Base-by-base conservation (phyloP, 2,888 invertebrate genomes). In the Imbricaverruca yamaguchii region DNA sequence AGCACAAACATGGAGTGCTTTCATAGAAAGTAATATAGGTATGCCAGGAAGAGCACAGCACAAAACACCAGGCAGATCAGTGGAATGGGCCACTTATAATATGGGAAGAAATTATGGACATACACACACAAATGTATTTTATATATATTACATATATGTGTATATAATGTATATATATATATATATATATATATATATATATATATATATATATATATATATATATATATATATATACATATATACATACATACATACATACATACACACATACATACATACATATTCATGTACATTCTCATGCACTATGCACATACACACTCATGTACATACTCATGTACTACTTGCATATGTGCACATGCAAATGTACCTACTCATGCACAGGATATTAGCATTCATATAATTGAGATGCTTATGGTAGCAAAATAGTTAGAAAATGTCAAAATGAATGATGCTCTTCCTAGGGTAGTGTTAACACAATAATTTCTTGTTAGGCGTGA, bases 151-250 rank as follows among this genome's bases (percentile, higher is more conserved):
- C 4, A 39, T 39, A 39, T 39, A 39, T 39, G 4, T 39, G 4
- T 39, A 39, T 39, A 39, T 39, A 39, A 63, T 63, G 11, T 63
- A 63, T 11, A 6, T 63, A 63, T 63, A 63, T 63, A 63, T 63
- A 63, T 63, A 63, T 63, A 63, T 63, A 63, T 63, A 63, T 63
- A 63, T 63, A 63, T 63, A 63, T 63, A 63, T 63, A 63, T 11
- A 63, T 65, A 23, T 3, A 8, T 23, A 23, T n/a, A 65, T 65
- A 23, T 0, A n/a, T 65, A 23, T 7, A 23, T 65, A 65, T n/a
- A 23, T 65, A 65, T 3, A 23, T 23, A 65, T n/a, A 65, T 65
- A 65, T 7, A 65, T 65, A 65, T 3, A 23, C 4, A 65, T 23
- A 23, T 65, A n/a, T 65, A 63, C 18, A 63, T 18, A 63, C 18